Evolutionary conservation across 1,140 invertebrate genomes (phyloP), one percentile per base, ranked within the genome.

Genomic region (Drosophila kepulauana): DNA sequence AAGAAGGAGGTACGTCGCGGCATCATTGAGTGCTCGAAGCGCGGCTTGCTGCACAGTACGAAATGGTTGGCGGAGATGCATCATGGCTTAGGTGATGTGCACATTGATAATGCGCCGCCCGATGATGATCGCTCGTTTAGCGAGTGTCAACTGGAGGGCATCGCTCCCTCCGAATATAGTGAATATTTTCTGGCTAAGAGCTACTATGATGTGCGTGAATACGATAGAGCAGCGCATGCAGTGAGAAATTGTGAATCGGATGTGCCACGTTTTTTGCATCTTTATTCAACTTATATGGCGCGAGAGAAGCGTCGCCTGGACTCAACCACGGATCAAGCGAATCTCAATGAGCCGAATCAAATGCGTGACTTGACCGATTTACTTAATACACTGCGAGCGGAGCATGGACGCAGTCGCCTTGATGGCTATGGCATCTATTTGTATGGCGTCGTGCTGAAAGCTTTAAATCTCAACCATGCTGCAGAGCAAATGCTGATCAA

Each of bases 171-270:
- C 77, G 95, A 97, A 87, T 94, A 95, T 57, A 96, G 97, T 82
- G 93, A 94, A 6, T 99, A 97, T 89, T 94, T 95, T 28, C 91
- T 98, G 64, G 97, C 97, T 0, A 98, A 97, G 93, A 96, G 96
- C 79, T 98, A 98, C 90, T 99, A 98, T 92, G 97, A 99, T 93
- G 93, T 97, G 11, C 96, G 97, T 82, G 98, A 99, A 93, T 99
- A 98, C 93, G 97, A 98, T 79, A 94, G 98, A 90, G 97, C 97
- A 70, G 96, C 97, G 0, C 96, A 96, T 94, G 98, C 98, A 84
- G 94, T 97, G 8, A 94, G 96, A 79, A 94, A 96, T 38, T 96
- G 95, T 78, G 93, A 91, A 59, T 95, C 94, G 78, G 90, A 89
- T 66, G 95, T 91, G 90, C 94, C n/a, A 95, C 96, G 93, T 91